phyloP scores from a whole-genome alignment of 2,797 vertebrate genomes.

The Ataeniobius toweri region DNA sequence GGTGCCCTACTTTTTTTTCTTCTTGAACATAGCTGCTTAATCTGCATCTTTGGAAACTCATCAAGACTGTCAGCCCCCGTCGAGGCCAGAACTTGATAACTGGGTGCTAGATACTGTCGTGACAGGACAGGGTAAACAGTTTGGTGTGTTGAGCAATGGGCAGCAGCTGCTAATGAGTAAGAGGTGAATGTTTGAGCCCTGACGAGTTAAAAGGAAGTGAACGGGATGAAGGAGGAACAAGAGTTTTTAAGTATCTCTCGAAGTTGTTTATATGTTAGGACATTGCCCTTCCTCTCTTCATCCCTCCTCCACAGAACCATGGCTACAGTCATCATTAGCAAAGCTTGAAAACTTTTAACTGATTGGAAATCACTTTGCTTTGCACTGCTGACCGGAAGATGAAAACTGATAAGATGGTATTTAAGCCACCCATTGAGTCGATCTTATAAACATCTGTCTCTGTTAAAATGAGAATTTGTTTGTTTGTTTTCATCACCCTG shows the following conservation, averaged over 20 bases:
- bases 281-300: slow-evolving; percentile 54
- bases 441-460: slow-evolving; percentile 15
- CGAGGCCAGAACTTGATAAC: slow-evolving; percentile 65
- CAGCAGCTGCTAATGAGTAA: slow-evolving; percentile 72
- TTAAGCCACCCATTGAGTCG: slow-evolving; percentile 25
- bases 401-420: slow-evolving; percentile 42
- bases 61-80: slow-evolving; percentile 63
- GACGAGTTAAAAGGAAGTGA: slow-evolving; percentile 54
- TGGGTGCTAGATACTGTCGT: slow-evolving; percentile 55
- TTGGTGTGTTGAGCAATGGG: slow-evolving; percentile 59
- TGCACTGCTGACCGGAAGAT: slow-evolving; percentile 32
- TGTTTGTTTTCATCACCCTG: slow-evolving; percentile 28
- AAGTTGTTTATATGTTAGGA: slow-evolving; percentile 66
- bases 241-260: slow-evolving; percentile 62
- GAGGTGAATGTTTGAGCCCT: slow-evolving; percentile 67
- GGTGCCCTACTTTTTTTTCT: slow-evolving; percentile 56
- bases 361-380: slow-evolving; percentile 42
- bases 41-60: slow-evolving; percentile 64
- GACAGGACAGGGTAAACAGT: slow-evolving; percentile 72
- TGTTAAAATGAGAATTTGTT: slow-evolving; percentile 30
- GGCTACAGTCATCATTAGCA: slow-evolving; percentile 69
- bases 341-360: slow-evolving; percentile 45
- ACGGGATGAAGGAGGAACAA: slow-evolving; percentile 58
- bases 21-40: slow-evolving; percentile 52
- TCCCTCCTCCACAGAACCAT: slow-evolving; percentile 46